Conservation (phyloP, 2,888 invertebrate genomes). For the Carabus problematicus region DNA sequence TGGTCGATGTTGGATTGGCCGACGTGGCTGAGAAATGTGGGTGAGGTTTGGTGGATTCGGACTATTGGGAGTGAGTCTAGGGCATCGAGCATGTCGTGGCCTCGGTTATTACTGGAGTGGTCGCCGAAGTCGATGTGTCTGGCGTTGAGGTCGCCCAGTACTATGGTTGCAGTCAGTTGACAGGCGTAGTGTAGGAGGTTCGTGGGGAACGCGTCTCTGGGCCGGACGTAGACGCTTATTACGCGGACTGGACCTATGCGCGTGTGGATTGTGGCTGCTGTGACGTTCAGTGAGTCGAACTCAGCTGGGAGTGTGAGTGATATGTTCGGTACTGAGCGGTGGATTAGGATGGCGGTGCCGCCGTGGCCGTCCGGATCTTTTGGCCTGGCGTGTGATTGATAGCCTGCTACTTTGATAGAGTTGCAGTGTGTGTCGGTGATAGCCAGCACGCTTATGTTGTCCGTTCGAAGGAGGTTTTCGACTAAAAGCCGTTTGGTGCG, state of each 20-base stretch:
- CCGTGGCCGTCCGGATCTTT: neutral
- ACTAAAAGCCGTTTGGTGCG: neutral
- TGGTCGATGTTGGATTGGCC: too few species aligned
- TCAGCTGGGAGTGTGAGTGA: neutral
- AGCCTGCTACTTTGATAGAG: too few species aligned
- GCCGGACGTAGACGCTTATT: slow-evolving; percentile 2
- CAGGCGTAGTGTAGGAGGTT: slow-evolving; percentile 24
- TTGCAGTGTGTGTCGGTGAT: neutral
- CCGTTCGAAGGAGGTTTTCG: neutral
- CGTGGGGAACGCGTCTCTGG: neutral
- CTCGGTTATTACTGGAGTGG: slow-evolving; percentile 21
- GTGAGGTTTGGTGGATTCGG: slow-evolving; percentile 18
- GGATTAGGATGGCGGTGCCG: neutral
- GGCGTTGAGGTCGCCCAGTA: slow-evolving; percentile 41
- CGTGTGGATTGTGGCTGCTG: neutral
- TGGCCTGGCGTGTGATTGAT: neutral
- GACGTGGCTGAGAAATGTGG: slow-evolving; percentile 16
- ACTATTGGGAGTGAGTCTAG: slow-evolving; percentile 13
- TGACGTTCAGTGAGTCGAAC: neutral
- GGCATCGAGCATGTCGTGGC: neutral
- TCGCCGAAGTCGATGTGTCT: slow-evolving; percentile 27
- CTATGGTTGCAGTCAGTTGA: neutral
- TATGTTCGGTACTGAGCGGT: too few species aligned
- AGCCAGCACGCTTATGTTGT: neutral
- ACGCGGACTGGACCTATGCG: neutral